Percentiles rank a stretch among this genome's conserved stretches.
Evolutionary conservation across 1,140 invertebrate species (phyloP).

Genomic region (Anadara kagoshimensis): DNA sequence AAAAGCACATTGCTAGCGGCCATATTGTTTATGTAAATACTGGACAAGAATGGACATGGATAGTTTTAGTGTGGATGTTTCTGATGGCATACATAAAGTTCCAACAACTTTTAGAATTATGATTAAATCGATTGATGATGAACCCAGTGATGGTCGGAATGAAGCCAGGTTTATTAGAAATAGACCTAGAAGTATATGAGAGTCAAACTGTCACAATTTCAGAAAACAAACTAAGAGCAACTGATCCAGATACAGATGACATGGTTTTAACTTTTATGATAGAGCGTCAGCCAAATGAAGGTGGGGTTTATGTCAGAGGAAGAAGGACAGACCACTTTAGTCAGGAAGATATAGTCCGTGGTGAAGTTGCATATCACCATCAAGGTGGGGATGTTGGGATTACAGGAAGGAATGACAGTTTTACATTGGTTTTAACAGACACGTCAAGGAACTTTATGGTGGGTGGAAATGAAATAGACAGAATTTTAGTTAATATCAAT

Average conservation of each 20-base stretch:
- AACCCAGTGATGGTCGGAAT: conserved; percentile 49
- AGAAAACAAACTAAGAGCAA: conserved; percentile 62
- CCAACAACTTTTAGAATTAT: conserved; percentile 66
- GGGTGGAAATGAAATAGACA: conserved; percentile 61
- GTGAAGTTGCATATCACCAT: conserved; percentile 68
- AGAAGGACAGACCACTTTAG: conserved; percentile 64
- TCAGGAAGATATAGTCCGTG: conserved; percentile 64
- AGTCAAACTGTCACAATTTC: conserved; percentile 40
- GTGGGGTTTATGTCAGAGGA: conserved; percentile 61
- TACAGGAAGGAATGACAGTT: conserved; percentile 59
- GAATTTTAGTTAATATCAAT: conserved; percentile 62
- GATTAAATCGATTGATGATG: conserved; percentile 68
- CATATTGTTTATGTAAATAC: conserved; percentile 68
- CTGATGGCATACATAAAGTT: conserved; percentile 73
- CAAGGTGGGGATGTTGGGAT: conserved; percentile 69
- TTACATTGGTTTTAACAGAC: conserved; percentile 68
- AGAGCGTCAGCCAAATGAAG: conserved; percentile 59
- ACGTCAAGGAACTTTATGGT: conserved; percentile 62
- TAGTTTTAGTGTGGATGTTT: conserved; percentile 67
- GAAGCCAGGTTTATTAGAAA: no score
- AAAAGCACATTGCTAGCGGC: conserved; percentile 62
- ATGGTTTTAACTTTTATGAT: conserved; percentile 66
- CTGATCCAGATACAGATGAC: conserved; percentile 69
- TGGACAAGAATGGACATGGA: conserved; percentile 68
- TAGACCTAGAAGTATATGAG: no score